Conservation (phyloP, 2,113 vertebrate species). For the Pollachius pollachius region DNA sequence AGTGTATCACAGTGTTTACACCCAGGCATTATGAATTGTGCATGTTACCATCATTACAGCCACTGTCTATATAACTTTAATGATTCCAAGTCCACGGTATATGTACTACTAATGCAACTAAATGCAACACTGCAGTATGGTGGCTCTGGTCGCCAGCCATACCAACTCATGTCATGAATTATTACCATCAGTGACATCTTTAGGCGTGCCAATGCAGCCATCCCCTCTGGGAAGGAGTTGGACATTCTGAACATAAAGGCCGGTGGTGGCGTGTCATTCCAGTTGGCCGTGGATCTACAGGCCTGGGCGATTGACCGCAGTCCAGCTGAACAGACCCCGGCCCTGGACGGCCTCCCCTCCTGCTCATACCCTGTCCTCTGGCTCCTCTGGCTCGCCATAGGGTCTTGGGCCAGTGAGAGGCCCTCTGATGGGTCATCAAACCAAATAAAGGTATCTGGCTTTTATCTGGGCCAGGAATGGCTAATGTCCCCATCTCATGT, state of each 20-base stretch:
- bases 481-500: slow-evolving; percentile 1
- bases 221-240: slow-evolving; percentile 43
- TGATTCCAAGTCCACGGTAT: neutral
- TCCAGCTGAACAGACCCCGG: slow-evolving; percentile 60
- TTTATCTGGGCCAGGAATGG: neutral
- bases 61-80: slow-evolving; percentile 9
- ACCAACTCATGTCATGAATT: slow-evolving; percentile 53
- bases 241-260: slow-evolving; percentile 58
- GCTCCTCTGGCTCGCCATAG: slow-evolving; percentile 36
- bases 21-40: neutral
- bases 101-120: slow-evolving; percentile 2
- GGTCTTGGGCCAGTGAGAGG: slow-evolving; percentile 42
- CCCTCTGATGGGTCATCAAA: slow-evolving; percentile 71
- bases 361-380: slow-evolving; percentile 26
- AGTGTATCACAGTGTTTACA: slow-evolving; percentile 23
- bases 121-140: slow-evolving; percentile 28
- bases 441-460: slow-evolving; percentile 48
- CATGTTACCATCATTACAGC: slow-evolving; percentile 11
- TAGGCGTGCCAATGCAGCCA: slow-evolving; percentile 44
- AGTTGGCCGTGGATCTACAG: slow-evolving; percentile 60
- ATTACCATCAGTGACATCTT: slow-evolving; percentile 50
- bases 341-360: slow-evolving; percentile 23
- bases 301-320: slow-evolving; percentile 44
- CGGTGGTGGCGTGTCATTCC: slow-evolving; percentile 63
- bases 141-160: slow-evolving; percentile 25